Evolutionary conservation across 2,888 invertebrate species (phyloP), one percentile per base, ranked within the genome.

Genomic region (Synergus laeviventris): DNA sequence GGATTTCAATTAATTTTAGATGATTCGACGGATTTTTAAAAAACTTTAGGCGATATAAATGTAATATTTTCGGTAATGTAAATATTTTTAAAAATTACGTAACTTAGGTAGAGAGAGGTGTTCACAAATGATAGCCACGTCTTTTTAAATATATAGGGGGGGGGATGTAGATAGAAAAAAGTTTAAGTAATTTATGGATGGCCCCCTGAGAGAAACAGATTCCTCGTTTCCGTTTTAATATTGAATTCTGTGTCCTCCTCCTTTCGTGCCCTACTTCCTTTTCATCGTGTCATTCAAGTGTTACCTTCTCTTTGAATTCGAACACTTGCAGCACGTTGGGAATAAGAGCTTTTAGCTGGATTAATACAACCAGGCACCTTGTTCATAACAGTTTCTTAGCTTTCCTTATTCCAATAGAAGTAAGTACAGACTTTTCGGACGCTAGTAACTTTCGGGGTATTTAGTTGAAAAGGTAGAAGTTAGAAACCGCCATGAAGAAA

Each of bases 271-370:
- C 60, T 45, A 45, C 36, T 77, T 81, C 73, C 80, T 73, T 78
- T 79, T 76, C 64, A 74, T 74, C 75, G 73, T 61, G 36, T 64
- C 62, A 16, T 64, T 64, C 39, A 64, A 21, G 21, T 14, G 24
- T 45, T 66, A 45, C 74, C 39, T 45, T 77, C 75, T 59, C 24
- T 18, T 24, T 4, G 5, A 3, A 59, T 59, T 76, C 56, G 18
- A 45, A 39, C 59, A 18, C 11, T 59, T 36, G 38, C 49, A 59
- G 49, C 66, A 49, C 70, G 75, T 42, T 54, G 18, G 16, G 74
- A 73, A 76, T 76, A 76, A 73, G 80, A 85, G 88, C 88, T 88
- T 87, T 89, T 89, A 88, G 87, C 83, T 79, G 86, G 85, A 89
- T 89, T 89, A 88, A 87, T 86, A 82, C 80, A 77, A 82, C 80